A percentile compares a stretch with the other conserved stretches of the same genome.
Evolutionary conservation across 92 coral and sea anemone species (phyloP).

Genomic region (Epizoanthus scotinus): DNA sequence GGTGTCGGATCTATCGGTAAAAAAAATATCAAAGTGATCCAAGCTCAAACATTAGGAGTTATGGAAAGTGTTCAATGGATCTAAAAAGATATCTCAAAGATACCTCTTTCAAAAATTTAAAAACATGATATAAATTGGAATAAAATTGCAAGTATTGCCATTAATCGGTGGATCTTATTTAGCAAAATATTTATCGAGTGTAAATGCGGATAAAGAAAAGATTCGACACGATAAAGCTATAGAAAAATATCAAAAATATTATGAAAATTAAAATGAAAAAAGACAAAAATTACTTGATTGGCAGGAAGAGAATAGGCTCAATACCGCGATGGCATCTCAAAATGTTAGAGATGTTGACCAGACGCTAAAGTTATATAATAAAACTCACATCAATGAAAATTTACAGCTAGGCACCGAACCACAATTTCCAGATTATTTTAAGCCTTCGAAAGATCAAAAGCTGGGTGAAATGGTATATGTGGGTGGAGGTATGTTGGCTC

Average conservation of each 20-base stretch:
- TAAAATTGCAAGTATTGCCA: too few species aligned
- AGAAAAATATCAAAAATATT: constrained; percentile 51
- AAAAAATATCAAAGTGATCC: constrained; percentile 37
- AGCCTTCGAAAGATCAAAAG: too few species aligned
- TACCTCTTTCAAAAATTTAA: too few species aligned
- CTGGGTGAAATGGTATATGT: too few species aligned
- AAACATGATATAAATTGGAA: too few species aligned
- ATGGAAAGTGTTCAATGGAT: too few species aligned
- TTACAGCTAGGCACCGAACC: neutral
- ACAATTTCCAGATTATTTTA: too few species aligned
- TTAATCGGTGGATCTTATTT: constrained; percentile 45
- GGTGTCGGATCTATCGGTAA: constrained; percentile 47
- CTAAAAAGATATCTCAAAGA: too few species aligned
- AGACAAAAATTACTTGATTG: constrained; percentile 45
- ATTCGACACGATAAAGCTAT: constrained; percentile 58
- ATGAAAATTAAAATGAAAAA: constrained; percentile 43
- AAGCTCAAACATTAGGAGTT: too few species aligned
- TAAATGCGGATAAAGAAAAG: constrained; percentile 33
- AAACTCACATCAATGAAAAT: constrained; percentile 34
- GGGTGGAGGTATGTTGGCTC: too few species aligned
- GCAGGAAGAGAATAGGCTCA: constrained; percentile 6
- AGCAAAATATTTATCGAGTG: constrained; percentile 36
- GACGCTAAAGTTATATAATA: constrained; percentile 41
- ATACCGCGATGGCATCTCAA: constrained; percentile 18
- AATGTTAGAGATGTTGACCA: constrained; percentile 32